Base-by-base conservation (phyloP, 2,888 invertebrate species). In the Trilocha varians region DNA sequence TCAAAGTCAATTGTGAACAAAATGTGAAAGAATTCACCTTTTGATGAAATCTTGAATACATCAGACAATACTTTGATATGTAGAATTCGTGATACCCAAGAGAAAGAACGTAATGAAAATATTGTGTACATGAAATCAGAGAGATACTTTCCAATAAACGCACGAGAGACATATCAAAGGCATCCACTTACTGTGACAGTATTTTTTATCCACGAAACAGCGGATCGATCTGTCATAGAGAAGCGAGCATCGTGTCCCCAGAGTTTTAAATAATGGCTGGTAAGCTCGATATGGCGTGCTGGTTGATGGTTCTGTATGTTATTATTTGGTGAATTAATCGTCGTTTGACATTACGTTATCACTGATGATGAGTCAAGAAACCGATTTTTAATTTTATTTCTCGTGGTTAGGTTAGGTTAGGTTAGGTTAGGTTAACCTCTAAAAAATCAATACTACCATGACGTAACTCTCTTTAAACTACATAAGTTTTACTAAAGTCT, bases 171-270 rank as follows among this genome's bases (percentile, higher is more conserved):
- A 48, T 50, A 48, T 49, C 47, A 48, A 51, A 32, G 16, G 51
- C 46, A 47, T 45, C 47, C 51, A 47, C 50, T 53, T 51, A 45
- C 48, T 47, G 52, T 48, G 55, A 59, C 54, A 58, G 49, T 64
- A 61, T 68, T 70, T 69, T 65, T 57, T 59, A 53, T 45, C 57
- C 52, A 49, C 47, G 48, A 34, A 45, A 53, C 56, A 62, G 57
- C 55, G 57, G 59, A 59, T 67, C 78, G 70, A 84, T 83, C 79
- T 65, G 76, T 83, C 84, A 82, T 72, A 73, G 62, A 64, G 63
- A 70, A 53, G 54, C 47, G 53, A 53, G 34, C 49, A 50, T 52
- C 55, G 57, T 57, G 62, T 70, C 73, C 65, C 47, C 52, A 45
- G 65, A 62, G 69, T 59, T 61, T 64, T 58, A 71, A 71, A 74